These are phyloP conservation scores for Gracilinanus agilis DNA, from an alignment of 2,113 vertebrate species.

Conservation along the genomic window DNA sequence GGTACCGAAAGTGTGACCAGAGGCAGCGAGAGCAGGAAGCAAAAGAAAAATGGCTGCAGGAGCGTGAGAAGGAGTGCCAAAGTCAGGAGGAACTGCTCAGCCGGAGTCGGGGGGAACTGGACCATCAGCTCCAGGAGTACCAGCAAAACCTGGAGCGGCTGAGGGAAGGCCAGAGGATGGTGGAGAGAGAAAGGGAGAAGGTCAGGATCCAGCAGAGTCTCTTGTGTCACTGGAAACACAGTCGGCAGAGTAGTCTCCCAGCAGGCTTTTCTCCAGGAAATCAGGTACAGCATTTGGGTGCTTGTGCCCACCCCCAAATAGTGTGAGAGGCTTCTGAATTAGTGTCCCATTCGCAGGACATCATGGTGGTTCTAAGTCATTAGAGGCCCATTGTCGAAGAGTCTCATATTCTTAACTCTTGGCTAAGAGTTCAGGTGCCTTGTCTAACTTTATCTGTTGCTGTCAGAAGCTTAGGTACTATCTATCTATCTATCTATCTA, in stretches of 20 bases:
- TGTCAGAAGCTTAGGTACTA: neutral
- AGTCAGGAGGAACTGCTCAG: slow-evolving; percentile 81
- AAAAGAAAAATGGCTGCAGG: slow-evolving; percentile 71
- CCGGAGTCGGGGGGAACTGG: slow-evolving; percentile 69
- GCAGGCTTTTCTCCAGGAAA: slow-evolving; percentile 63
- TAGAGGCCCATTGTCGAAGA: rapidly evolving
- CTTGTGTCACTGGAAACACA: slow-evolving; percentile 86
- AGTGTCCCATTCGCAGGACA: neutral
- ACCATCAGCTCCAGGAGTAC: slow-evolving; percentile 84
- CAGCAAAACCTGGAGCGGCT: slow-evolving; percentile 86
- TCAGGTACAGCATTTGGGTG: slow-evolving; percentile 77
- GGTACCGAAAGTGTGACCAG: slow-evolving; percentile 88
- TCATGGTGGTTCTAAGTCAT: neutral
- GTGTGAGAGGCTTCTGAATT: neutral
- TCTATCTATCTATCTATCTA: neutral
- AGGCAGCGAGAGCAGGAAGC: slow-evolving; percentile 83
- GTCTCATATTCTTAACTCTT: neutral
- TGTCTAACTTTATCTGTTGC: neutral
- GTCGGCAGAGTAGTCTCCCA: slow-evolving; percentile 87
- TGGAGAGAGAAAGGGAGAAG: slow-evolving; percentile 81
- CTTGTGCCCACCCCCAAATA: rapidly evolving
- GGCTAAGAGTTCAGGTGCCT: neutral
- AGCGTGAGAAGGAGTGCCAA: slow-evolving; percentile 77
- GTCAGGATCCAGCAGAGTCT: slow-evolving; percentile 81
- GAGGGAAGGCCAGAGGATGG: slow-evolving; percentile 84